phyloP scores from a whole-genome alignment of 2,888 invertebrate species.

The Neuroscelio doddi region DNA sequence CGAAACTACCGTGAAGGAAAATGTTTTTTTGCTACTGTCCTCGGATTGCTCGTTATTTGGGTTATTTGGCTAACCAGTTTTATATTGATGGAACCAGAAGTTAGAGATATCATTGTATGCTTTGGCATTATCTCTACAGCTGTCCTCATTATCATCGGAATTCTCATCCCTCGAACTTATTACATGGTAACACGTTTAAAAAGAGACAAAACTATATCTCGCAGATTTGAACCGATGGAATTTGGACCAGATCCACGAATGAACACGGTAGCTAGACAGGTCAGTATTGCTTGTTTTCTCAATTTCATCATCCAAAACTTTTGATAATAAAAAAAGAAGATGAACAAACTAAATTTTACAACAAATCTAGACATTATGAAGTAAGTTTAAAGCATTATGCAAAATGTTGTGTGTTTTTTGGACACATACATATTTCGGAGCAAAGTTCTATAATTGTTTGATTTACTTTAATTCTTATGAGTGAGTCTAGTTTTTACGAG shows the following conservation, averaged over 20 bases:
- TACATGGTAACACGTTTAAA: slow-evolving; percentile 79
- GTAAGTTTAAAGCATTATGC: too few relatives aligned
- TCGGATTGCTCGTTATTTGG: slow-evolving; percentile 72
- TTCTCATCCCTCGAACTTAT: slow-evolving; percentile 82
- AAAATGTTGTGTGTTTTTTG: too few relatives aligned
- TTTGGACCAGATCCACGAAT: slow-evolving; percentile 59
- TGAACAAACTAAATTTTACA: too few relatives aligned
- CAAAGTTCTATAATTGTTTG: too few relatives aligned
- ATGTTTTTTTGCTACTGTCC: slow-evolving; percentile 73
- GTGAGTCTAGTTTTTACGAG: neutral
- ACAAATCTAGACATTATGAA: too few relatives aligned
- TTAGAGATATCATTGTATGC: slow-evolving; percentile 75
- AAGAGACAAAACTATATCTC: slow-evolving; percentile 72
- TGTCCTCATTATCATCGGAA: slow-evolving; percentile 76
- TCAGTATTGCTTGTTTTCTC: too few relatives aligned
- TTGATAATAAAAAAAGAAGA: too few relatives aligned
- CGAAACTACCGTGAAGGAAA: slow-evolving; percentile 81
- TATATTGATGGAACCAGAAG: slow-evolving; percentile 74
- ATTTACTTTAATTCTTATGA: too few relatives aligned
- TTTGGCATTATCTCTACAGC: slow-evolving; percentile 78
- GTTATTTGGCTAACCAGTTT: slow-evolving; percentile 78
- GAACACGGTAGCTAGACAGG: slow-evolving; percentile 59
- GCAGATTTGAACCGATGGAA: slow-evolving; percentile 57
- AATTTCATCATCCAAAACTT: too few relatives aligned
- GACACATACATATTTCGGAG: too few relatives aligned